Evolutionary conservation across 2,888 invertebrate genomes (phyloP).

Genomic region (Melolontha melolontha): DNA sequence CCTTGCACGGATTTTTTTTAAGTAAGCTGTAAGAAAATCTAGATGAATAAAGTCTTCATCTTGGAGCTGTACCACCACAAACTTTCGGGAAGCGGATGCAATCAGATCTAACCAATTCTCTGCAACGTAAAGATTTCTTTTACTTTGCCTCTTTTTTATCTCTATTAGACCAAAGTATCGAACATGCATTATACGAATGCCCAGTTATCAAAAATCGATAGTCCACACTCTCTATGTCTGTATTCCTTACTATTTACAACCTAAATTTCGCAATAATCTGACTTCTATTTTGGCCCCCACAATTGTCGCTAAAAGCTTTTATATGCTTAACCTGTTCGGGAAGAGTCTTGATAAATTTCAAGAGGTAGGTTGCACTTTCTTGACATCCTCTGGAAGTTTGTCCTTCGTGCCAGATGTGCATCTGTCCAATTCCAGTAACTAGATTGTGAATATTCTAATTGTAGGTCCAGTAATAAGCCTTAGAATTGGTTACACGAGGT

Average conservation of each 20-base stretch:
- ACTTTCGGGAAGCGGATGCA: not conserved
- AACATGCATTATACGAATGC: slow-evolving; percentile 46
- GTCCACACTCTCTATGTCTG: too few species aligned
- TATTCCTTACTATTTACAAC: too few species aligned
- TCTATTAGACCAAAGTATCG: slow-evolving; percentile 43
- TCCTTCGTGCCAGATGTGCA: slow-evolving; percentile 49
- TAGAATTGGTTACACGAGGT: slow-evolving; percentile 10
- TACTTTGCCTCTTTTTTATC: slow-evolving; percentile 36
- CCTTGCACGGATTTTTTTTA: not conserved
- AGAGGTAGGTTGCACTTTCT: slow-evolving; percentile 47
- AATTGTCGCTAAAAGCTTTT: slow-evolving; percentile 46
- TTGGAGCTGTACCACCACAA: not conserved
- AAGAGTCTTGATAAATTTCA: slow-evolving; percentile 43
- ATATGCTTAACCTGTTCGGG: slow-evolving; percentile 42
- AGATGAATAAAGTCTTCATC: slow-evolving; percentile 5
- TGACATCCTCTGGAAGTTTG: slow-evolving; percentile 45
- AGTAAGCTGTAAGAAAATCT: not conserved
- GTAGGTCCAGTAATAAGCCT: slow-evolving; percentile 46
- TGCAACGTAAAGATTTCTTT: slow-evolving; percentile 19
- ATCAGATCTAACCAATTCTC: not conserved
- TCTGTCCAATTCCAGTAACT: slow-evolving; percentile 31
- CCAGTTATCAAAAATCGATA: too few species aligned
- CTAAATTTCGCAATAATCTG: too few species aligned
- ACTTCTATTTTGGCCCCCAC: slow-evolving; percentile 41
- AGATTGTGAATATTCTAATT: slow-evolving; percentile 44